A percentile compares a stretch with the other conserved stretches of the same genome.
These are phyloP conservation scores for Sycon ciliatum DNA, from an alignment of 37 sponge, comb jelly and placozoan species.

Conservation along the genomic window DNA sequence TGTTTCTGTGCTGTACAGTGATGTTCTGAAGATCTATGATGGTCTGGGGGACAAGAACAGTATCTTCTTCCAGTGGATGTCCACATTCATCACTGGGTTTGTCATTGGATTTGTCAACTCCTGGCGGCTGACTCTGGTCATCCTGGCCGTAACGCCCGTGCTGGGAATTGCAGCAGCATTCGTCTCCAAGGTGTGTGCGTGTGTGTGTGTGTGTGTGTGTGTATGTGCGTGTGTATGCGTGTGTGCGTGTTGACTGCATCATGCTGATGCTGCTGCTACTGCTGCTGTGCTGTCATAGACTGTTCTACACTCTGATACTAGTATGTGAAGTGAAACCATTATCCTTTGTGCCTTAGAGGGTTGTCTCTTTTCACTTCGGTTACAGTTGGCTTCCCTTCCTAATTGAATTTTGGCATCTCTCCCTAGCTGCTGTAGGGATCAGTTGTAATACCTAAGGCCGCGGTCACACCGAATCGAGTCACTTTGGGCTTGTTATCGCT, in stretches of 20 bases:
- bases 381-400: no score
- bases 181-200: slow-evolving; percentile 13
- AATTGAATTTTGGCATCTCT: no score
- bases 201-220: slow-evolving; percentile 10
- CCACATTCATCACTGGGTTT: not conserved
- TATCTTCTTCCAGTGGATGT: slow-evolving; percentile 18
- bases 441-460: no score
- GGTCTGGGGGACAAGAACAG: slow-evolving; percentile 9
- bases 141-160: not conserved
- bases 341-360: no score
- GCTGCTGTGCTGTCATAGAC: not conserved
- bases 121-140: slow-evolving; percentile 21
- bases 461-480: no score
- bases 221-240: slow-evolving; percentile 6
- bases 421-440: no score
- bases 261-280: no score
- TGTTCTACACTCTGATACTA: not conserved
- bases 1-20: not conserved
- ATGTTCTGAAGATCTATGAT: not conserved
- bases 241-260: slow-evolving; percentile 14
- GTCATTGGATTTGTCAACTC: not conserved
- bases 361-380: no score
- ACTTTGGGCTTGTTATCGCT: no score
- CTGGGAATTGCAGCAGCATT: slow-evolving; percentile 1
- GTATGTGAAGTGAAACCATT: not conserved